phyloP scores from a whole-genome alignment of 2,888 invertebrate genomes.

The Hyles lineata region DNA sequence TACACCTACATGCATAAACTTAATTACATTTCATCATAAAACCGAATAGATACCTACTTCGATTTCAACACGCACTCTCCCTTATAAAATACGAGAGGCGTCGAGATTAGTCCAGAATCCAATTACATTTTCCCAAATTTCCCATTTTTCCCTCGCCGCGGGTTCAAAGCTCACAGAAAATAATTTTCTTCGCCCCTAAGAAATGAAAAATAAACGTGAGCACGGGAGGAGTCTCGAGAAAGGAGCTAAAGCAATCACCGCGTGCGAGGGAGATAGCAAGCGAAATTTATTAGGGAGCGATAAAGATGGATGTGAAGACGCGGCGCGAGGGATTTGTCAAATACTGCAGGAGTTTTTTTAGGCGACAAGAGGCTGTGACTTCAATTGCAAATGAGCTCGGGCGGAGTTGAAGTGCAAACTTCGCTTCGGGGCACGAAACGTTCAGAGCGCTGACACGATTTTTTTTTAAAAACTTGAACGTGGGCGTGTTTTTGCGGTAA shows the following conservation, averaged over 20 bases:
- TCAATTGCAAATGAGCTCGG: slow-evolving; percentile 58
- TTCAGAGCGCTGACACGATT: slow-evolving; percentile 10
- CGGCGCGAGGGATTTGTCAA: slow-evolving; percentile 67
- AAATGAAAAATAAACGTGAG: slow-evolving; percentile 82
- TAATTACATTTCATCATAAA: slow-evolving; percentile 29
- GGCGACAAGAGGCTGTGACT: slow-evolving; percentile 41
- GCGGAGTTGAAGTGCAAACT: slow-evolving; percentile 52
- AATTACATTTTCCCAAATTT: slow-evolving; percentile 83
- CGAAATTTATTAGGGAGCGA: slow-evolving; percentile 45
- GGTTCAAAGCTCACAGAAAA: slow-evolving; percentile 82
- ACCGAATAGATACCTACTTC: slow-evolving; percentile 46
- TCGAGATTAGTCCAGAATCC: slow-evolving; percentile 80
- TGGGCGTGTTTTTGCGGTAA: slow-evolving; percentile 4
- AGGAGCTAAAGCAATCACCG: slow-evolving; percentile 46
- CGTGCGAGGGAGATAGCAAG: slow-evolving; percentile 52
- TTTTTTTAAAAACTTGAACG: slow-evolving; percentile 15
- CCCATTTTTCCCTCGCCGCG: slow-evolving; percentile 77
- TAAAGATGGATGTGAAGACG: slow-evolving; percentile 52
- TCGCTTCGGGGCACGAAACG: slow-evolving; percentile 46
- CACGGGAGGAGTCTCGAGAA: slow-evolving; percentile 59
- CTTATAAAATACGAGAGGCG: slow-evolving; percentile 70
- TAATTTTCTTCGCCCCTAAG: slow-evolving; percentile 80
- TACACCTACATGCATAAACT: not conserved
- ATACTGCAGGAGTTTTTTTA: slow-evolving; percentile 56
- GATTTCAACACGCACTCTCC: slow-evolving; percentile 70